Evolutionary conservation across 2,888 invertebrate genomes (phyloP), one percentile per base, ranked within the genome.

Genomic region (Troides aeacus): DNA sequence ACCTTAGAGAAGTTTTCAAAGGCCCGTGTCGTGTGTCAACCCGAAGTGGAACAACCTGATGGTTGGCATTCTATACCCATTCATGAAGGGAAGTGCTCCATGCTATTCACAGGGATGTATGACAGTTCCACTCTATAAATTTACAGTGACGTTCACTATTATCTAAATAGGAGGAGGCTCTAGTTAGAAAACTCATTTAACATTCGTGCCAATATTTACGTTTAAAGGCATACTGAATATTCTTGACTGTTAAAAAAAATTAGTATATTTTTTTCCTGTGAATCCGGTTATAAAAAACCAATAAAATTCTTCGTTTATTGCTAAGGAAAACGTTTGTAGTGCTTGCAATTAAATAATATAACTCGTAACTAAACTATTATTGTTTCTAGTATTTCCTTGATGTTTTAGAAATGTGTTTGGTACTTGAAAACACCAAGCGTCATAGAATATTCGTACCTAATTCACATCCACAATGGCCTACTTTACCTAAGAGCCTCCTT

Each of bases 11-110:
- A 53, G 18, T 42, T 57, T 39, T 57, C 21, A 64, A 64, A 64
- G 64, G 39, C 39, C 5, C 10, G 50, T 46, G 62, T 50, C 42
- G 64, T 58, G 42, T 21, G 58, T 39, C 64, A 58, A 42, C 42
- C 57, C 42, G 39, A 58, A 64, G 64, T 64, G 39, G 64, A 64
- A 36, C 58, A 64, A 58, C 42, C 39, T 64, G 57, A 64, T 56
- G 36, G 58, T 18, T 42, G 39, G 10, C 10, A 5, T 42, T 64
- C 39, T 42, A 64, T 23, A 64, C 21, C 24, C 64, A 58, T 64
- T 64, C 42, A 64, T 57, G 58, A 24, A 15, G 58, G 36, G 57
- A 64, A 64, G 23, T 42, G 58, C 53, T 57, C n/a, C 23, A 57
- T n/a, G 10, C 57, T 39, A 64, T 64, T 64, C 64, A 64, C 23